These are phyloP conservation scores for Nothoprocta pentlandii DNA, from an alignment of 2,113 vertebrate genomes.

Conservation along the genomic window DNA sequence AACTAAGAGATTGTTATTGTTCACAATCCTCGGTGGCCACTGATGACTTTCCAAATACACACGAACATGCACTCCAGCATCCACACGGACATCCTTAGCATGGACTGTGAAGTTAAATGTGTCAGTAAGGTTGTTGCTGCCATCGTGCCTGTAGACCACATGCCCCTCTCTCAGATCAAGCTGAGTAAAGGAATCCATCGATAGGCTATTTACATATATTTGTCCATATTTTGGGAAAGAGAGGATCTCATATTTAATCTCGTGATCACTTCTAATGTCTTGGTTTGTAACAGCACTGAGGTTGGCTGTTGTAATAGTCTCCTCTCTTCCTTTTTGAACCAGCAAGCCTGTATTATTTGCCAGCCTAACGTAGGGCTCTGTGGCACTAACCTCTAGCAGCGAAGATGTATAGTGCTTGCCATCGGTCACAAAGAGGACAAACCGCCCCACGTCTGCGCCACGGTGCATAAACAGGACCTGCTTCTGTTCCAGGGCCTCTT, in stretches of 20 bases:
- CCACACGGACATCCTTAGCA: slow-evolving; percentile 74
- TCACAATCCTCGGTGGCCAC: slow-evolving; percentile 76
- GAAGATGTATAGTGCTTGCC: slow-evolving; percentile 86
- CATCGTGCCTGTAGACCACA: slow-evolving; percentile 84
- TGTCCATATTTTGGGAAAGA: slow-evolving; percentile 80
- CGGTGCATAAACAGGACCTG: slow-evolving; percentile 85
- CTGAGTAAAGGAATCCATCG: slow-evolving; percentile 81
- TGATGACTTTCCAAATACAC: slow-evolving; percentile 87
- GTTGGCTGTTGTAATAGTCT: slow-evolving; percentile 78
- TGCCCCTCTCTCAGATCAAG: slow-evolving; percentile 79
- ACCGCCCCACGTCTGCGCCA: slow-evolving; percentile 82
- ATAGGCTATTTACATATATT: slow-evolving; percentile 74
- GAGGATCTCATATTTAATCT: slow-evolving; percentile 79
- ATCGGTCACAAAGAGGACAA: slow-evolving; percentile 92
- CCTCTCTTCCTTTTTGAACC: slow-evolving; percentile 84
- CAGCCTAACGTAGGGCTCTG: slow-evolving; percentile 83
- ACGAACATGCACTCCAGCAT: slow-evolving; percentile 76
- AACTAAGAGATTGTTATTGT: slow-evolving; percentile 81
- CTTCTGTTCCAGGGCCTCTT: slow-evolving; percentile 85
- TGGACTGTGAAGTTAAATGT: slow-evolving; percentile 82
- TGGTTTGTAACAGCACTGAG: slow-evolving; percentile 87
- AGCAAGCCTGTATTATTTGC: slow-evolving; percentile 87
- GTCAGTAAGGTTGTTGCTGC: slow-evolving; percentile 81
- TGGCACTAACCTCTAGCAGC: slow-evolving; percentile 86
- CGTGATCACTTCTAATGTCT: slow-evolving; percentile 82